Evolutionary conservation across 2,888 invertebrate genomes (phyloP), one percentile per base, ranked within the genome.

Genomic region (Petrophora chlorosata): DNA sequence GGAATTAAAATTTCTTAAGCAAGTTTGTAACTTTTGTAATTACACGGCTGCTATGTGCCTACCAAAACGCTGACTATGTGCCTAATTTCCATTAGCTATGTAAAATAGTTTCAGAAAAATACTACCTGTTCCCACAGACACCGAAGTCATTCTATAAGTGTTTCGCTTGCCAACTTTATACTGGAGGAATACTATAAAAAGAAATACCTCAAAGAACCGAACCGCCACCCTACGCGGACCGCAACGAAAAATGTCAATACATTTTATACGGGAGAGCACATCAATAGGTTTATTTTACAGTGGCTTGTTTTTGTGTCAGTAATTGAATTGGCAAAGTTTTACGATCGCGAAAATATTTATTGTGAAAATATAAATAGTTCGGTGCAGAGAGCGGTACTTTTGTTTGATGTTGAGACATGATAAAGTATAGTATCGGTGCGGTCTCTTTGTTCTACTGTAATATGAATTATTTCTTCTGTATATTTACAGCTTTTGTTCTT

Each of bases 271-370:
- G 53, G 51, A 56, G 60, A 66, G 64, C 62, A 74, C 70, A 76
- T 74, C 74, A 76, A 76, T 78, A 78, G 73, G 75, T 76, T 77
- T 76, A 76, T 76, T 82, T 81, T 75, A 76, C 80, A 73, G 73
- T 73, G 70, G 72, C 67, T 68, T 76, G 72, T 73, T 75, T 74
- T 81, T 77, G 70, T 70, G 60, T 61, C 53, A 56, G 70, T 82
- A 82, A 83, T 82, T 85, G 79, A 79, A 82, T 79, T 78, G 75
- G 73, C 64, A 70, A 78, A 77, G 75, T 83, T 50, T 78, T 78
- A 74, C 70, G 71, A 73, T 70, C 65, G 59, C 66, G 68, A 74
- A 75, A 77, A 81, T 74, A 72, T 79, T 74, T 76, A 65, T 69
- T 63, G 66, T 67, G 59, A 59, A 60, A 69, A 69, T 68, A 67